phyloP scores from a whole-genome alignment of 2,113 vertebrate species.

The Dasyprocta punctata region DNA sequence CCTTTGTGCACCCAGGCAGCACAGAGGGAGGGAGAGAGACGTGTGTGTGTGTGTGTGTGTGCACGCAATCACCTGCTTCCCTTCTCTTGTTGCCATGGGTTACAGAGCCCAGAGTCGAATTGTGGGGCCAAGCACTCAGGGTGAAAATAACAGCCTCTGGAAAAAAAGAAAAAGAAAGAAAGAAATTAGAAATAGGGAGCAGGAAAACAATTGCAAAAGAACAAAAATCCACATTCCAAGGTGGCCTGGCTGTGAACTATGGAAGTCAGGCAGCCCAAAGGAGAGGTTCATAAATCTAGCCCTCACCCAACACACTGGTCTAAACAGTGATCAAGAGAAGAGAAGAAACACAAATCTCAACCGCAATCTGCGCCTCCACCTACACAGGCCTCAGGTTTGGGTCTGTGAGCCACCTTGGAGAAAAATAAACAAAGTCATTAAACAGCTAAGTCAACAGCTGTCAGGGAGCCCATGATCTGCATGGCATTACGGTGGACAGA shows the following conservation, averaged over 20 bases:
- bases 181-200: slow-evolving; percentile 62
- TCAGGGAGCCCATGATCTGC: background rate
- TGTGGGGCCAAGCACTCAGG: slow-evolving; percentile 9
- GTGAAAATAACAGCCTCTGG: slow-evolving; percentile 66
- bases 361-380: background rate
- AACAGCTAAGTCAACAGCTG: slow-evolving; percentile 50
- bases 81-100: slow-evolving; percentile 82
- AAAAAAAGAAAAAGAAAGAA: background rate
- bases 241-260: background rate
- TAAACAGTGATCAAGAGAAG: background rate
- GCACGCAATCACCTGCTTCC: slow-evolving; percentile 66
- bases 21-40: background rate
- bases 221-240: slow-evolving; percentile 52
- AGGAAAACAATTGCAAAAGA: slow-evolving; percentile 63
- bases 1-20: background rate
- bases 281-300: slow-evolving; percentile 21
- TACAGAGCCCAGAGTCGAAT: slow-evolving; percentile 71
- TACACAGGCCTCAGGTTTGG: background rate
- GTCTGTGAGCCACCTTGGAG: background rate
- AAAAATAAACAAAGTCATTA: slow-evolving; percentile 50
- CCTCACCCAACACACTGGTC: background rate
- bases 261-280: background rate
- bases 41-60: background rate
- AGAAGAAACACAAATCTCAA: background rate
- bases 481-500: background rate